Conservation (phyloP, 2,113 vertebrate genomes). For the Catagonus wagneri region DNA sequence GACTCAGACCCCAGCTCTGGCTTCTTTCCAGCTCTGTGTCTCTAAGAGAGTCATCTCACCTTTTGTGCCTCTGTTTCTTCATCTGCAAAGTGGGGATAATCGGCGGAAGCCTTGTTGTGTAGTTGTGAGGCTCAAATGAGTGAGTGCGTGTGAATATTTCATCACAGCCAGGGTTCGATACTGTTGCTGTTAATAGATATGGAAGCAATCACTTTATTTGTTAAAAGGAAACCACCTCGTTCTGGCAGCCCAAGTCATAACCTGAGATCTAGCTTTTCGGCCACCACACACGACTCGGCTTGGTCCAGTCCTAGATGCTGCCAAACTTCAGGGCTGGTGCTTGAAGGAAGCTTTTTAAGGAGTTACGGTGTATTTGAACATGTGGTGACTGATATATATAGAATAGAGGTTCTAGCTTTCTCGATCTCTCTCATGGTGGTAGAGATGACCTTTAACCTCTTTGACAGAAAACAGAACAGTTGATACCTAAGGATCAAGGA, state of each 20-base stretch:
- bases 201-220: neutral
- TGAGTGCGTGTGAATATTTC: neutral
- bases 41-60: neutral
- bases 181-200: neutral
- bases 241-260: neutral
- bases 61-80: neutral
- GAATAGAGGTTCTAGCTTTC: no score
- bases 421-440: no score
- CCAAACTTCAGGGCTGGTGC: no score
- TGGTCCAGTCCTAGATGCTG: no score
- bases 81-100: neutral
- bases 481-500: no score
- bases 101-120: neutral
- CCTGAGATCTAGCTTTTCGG: no score
- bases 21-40: neutral
- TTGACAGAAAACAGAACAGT: no score
- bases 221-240: neutral
- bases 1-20: neutral
- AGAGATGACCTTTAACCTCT: no score
- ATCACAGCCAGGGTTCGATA: neutral
- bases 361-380: no score
- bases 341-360: no score
- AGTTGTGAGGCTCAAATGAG: neutral
- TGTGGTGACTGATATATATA: no score
- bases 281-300: no score